These are phyloP conservation scores for Caenorhabditis macrosperma DNA, from an alignment of 2,888 invertebrate genomes.

Conservation along the genomic window DNA sequence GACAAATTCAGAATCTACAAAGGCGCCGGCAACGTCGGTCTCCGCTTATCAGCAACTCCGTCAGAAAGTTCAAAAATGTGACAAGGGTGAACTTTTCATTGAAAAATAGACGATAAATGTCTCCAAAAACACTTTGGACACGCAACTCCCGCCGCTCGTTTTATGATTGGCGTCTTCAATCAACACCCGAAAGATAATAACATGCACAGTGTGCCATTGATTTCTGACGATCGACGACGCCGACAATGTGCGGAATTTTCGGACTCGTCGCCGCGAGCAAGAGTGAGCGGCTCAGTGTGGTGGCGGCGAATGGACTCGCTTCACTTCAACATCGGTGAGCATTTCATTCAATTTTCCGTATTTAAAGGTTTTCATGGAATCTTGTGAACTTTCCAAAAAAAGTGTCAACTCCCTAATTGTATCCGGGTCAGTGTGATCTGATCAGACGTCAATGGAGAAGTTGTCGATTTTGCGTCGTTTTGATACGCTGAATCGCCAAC, in stretches of 20 bases:
- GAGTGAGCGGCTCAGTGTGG: constrained; percentile 26
- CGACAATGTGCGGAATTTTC: constrained; percentile 77
- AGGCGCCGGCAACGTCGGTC: no score
- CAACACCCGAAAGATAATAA: constrained; percentile 38
- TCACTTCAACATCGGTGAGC: constrained; percentile 74
- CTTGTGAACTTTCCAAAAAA: constrained; percentile 10
- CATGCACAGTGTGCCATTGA: constrained; percentile 33
- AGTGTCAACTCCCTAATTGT: constrained; percentile 51
- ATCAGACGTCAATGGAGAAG: constrained; percentile 52
- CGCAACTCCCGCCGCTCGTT: no score
- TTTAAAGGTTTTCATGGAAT: not conserved
- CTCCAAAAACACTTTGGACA: constrained; percentile 22
- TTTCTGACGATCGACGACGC: constrained; percentile 11
- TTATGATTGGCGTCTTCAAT: no score
- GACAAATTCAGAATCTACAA: no score
- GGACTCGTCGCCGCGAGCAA: constrained; percentile 71
- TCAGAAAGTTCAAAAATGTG: constrained; percentile 22
- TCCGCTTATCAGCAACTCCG: constrained; percentile 21
- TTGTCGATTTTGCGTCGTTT: constrained; percentile 34
- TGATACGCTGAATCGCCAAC: constrained; percentile 48
- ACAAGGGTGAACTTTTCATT: constrained; percentile 48
- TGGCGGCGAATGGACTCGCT: constrained; percentile 74
- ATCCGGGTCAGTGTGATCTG: constrained; percentile 34
- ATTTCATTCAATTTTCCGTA: not conserved
- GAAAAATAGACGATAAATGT: constrained; percentile 43